phyloP scores from a whole-genome alignment of 2,797 vertebrate species.

The Coranthus polyacanthus region DNA sequence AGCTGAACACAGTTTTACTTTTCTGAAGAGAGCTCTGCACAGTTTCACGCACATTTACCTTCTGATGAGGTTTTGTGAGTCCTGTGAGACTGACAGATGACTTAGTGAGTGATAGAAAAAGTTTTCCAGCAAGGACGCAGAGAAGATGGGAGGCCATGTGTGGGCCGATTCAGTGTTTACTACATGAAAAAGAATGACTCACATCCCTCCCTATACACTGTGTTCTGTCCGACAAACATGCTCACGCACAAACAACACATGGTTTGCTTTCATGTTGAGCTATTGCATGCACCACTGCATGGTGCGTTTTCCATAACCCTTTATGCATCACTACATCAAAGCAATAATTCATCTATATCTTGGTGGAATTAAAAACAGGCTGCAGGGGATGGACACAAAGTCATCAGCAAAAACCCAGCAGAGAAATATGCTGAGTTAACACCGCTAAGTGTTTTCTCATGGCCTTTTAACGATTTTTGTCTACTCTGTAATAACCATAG shows the following conservation, averaged over 20 bases:
- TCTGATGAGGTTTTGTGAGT: constrained; percentile 2
- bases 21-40: constrained; percentile 4
- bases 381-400: constrained; percentile 32
- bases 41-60: constrained; percentile 8
- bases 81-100: constrained; percentile 6
- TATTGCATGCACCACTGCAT: constrained; percentile 46
- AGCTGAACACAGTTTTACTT: constrained; percentile 17
- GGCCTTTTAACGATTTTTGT: constrained; percentile 17
- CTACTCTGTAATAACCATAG: constrained; percentile 24
- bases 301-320: constrained; percentile 26
- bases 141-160: constrained; percentile 20
- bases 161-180: constrained; percentile 48
- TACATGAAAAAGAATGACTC: constrained; percentile 53
- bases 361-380: constrained; percentile 45
- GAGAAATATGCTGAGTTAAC: constrained; percentile 50
- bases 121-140: constrained; percentile 18
- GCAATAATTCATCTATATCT: constrained; percentile 35
- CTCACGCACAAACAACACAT: constrained; percentile 52
- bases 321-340: constrained; percentile 66
- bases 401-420: constrained; percentile 37
- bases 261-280: constrained; percentile 53
- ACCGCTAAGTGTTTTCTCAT: constrained; percentile 51
- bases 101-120: constrained; percentile 35
- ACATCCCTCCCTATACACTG: constrained; percentile 28
- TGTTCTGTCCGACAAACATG: constrained; percentile 29